Percentiles rank a stretch among this genome's conserved stretches.
Evolutionary conservation across 2,888 invertebrate genomes (phyloP).

Genomic region (Drosophila borealis): DNA sequence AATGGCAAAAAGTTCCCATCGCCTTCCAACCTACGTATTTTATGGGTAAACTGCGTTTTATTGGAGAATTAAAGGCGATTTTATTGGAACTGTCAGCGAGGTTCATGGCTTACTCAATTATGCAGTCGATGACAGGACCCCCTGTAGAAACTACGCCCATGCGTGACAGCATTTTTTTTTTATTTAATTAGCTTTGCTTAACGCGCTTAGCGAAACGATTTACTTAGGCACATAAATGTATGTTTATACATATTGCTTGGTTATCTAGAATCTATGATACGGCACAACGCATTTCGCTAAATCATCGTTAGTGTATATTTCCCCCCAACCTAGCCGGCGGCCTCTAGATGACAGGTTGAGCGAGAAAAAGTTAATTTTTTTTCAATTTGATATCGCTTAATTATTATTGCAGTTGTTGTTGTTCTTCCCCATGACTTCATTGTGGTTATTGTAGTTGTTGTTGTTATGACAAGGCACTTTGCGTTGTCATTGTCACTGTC

Average conservation of each 20-base stretch:
- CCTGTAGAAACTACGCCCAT: conserved; percentile 20
- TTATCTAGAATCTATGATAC: conserved; percentile 43
- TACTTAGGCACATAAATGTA: conserved; percentile 19
- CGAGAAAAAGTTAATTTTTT: conserved; percentile 67
- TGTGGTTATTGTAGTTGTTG: conserved; percentile 33
- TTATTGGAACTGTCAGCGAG: conserved; percentile 46
- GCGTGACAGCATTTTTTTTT: conserved; percentile 47
- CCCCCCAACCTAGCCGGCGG: neutral
- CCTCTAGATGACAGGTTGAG: conserved; percentile 43
- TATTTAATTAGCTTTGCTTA: conserved; percentile 73
- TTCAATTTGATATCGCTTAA: conserved; percentile 79
- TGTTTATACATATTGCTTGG: conserved; percentile 19
- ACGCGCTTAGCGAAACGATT: conserved; percentile 39
- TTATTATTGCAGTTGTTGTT: conserved; percentile 63
- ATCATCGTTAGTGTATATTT: conserved; percentile 39
- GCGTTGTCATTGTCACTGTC: conserved; percentile 73
- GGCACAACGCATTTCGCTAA: conserved; percentile 21
- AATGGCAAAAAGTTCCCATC: conserved; percentile 34
- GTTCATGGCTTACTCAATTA: conserved; percentile 46
- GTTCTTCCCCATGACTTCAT: neutral
- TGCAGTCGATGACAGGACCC: conserved; percentile 23
- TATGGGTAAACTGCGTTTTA: conserved; percentile 57
- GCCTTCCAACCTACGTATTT: conserved; percentile 53
- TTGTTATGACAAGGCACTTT: conserved; percentile 72
- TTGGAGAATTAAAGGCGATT: conserved; percentile 44